phyloP scores from a whole-genome alignment of 2,797 vertebrate species.

The Lepilemur septentrionalis region DNA sequence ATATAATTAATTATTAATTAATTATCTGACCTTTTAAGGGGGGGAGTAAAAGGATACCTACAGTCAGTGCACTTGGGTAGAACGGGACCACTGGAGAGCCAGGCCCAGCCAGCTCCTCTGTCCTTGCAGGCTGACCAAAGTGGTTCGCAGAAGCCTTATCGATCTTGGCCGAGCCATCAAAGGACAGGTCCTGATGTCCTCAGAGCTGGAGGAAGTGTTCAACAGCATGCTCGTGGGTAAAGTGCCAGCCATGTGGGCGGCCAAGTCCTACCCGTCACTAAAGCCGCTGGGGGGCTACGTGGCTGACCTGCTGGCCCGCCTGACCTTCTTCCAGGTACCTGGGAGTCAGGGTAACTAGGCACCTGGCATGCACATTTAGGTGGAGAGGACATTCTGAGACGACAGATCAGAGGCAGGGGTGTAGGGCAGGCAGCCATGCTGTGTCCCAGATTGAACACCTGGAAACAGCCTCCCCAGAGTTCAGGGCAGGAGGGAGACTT shows the following conservation, averaged over 20 bases:
- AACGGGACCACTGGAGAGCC: background rate
- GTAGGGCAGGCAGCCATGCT: background rate
- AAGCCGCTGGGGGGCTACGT: constrained; percentile 94
- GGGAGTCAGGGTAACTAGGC: background rate
- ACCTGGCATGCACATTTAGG: background rate
- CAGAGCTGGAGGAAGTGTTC: constrained; percentile 93
- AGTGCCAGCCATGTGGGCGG: constrained; percentile 91
- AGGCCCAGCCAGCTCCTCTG: background rate
- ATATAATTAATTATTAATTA: background rate
- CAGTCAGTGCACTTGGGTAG: background rate
- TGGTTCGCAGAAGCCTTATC: constrained; percentile 90
- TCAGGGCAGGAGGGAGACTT: background rate
- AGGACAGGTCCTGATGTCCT: constrained; percentile 95
- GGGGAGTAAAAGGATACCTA: background rate
- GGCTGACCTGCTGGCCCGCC: constrained; percentile 89
- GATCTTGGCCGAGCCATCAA: constrained; percentile 92
- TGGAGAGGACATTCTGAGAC: background rate
- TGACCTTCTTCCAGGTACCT: constrained; percentile 92
- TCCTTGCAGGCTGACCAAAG: constrained; percentile 88
- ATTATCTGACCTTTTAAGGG: background rate
- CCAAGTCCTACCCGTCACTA: constrained; percentile 95
- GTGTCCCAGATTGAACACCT: background rate
- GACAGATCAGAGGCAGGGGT: background rate
- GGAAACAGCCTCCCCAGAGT: background rate
- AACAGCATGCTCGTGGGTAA: constrained; percentile 93